These are phyloP conservation scores for Anolis carolinensis DNA, from an alignment of 2,113 vertebrate species.

Conservation along the genomic window DNA sequence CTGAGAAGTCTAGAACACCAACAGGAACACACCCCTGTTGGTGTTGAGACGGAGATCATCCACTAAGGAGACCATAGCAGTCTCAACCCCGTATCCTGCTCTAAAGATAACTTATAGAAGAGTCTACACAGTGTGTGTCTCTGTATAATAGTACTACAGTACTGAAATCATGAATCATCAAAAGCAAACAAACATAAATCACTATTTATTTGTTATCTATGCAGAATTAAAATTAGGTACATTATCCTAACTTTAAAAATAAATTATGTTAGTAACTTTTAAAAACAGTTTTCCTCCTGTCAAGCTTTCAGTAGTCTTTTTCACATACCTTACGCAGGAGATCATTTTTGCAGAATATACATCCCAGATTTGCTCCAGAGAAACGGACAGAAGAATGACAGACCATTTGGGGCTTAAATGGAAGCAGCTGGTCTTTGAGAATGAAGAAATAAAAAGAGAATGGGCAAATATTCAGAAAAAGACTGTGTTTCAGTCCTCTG, in stretches of 20 bases:
- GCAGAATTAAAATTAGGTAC: neutral
- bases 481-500: constrained; percentile 2
- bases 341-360: neutral
- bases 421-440: constrained; percentile 34
- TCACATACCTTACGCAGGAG: neutral
- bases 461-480: constrained; percentile 5
- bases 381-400: constrained; percentile 23
- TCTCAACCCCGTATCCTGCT: too few species aligned
- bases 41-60: too few species aligned
- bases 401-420: constrained; percentile 15
- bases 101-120: too few species aligned
- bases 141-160: neutral
- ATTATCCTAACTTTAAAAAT: neutral
- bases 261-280: neutral
- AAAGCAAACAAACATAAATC: neutral
- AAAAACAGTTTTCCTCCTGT: neutral
- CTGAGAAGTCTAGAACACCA: too few species aligned
- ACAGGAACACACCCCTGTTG: too few species aligned
- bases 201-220: neutral
- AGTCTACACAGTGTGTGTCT: neutral
- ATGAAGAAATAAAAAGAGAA: constrained; percentile 11
- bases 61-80: too few species aligned
- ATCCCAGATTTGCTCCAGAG: neutral
- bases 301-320: constrained; percentile 24
- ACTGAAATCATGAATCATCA: neutral